phyloP scores from a whole-genome alignment of 2,113 vertebrate genomes.

The Columba janthina region DNA sequence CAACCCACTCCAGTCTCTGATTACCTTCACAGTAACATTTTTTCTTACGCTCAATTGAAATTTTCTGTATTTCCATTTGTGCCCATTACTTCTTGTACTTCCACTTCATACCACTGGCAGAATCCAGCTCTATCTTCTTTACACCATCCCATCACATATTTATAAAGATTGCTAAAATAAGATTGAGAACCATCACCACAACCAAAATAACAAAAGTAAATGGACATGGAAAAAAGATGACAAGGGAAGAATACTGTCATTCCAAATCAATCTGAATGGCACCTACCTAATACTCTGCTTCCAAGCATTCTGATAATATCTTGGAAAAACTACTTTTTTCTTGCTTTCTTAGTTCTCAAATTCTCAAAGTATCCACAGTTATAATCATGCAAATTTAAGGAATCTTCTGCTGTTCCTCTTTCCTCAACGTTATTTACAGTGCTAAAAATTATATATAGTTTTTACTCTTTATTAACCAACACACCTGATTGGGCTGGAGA shows the following conservation, averaged over 20 bases:
- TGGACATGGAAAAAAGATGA: background rate
- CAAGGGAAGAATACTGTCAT: background rate
- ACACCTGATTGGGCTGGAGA: background rate
- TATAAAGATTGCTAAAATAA: background rate
- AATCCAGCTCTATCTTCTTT: background rate
- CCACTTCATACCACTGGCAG: background rate
- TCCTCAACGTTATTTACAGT: background rate
- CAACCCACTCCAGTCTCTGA: background rate
- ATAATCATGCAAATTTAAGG: background rate
- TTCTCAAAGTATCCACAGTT: background rate
- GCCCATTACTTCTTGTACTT: background rate
- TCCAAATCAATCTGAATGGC: background rate
- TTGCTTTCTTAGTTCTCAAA: background rate
- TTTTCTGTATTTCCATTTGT: background rate
- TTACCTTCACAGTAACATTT: background rate
- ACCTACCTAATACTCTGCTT: background rate
- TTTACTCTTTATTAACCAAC: background rate
- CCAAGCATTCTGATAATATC: background rate
- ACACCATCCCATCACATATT: background rate
- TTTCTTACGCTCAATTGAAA: background rate
- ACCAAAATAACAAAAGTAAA: background rate
- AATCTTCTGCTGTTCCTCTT: background rate
- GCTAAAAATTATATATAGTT: background rate
- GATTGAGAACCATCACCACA: background rate
- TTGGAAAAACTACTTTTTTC: background rate